Evolutionary conservation across 2,888 invertebrate species (phyloP), one percentile per base, ranked within the genome.

Genomic region (Synanthedon andrenaeformis): DNA sequence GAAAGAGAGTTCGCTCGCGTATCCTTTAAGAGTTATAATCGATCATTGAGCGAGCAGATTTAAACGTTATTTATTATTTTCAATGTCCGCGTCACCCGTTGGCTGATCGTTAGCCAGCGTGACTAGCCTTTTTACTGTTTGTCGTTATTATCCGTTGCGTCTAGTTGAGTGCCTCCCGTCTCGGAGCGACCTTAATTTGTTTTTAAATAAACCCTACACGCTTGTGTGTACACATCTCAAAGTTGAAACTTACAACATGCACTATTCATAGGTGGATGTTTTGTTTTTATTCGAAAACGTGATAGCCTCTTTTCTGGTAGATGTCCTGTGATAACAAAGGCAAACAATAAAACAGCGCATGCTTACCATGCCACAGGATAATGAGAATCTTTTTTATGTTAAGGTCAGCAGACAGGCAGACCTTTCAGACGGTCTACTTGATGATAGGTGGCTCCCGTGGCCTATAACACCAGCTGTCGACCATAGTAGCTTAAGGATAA

Each of bases 121-220:
- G 84, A 84, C 84, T 83, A 65, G 74, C 62, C 65, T 13, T 45
- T 45, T 12, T 45, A 14, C 35, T 45, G 45, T 45, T 45, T 45
- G 45, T 45, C 45, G 45, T 45, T 45, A 45, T 45, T 49, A 49
- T 49, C 19, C 17, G 12, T 23, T 52, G 49, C 13, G 17, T 19
- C 17, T 70, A 67, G 69, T 58, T 66, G 76, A 83, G 83, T 81
- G 80, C 77, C 74, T 65, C 59, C 69, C 68, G 67, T 70, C 73
- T 74, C 68, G 65, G 59, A 57, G 59, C 64, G 62, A 62, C 72
- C 74, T 76, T 83, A 83, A 84, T 82, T 75, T 82, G 82, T 82
- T 84, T 82, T 81, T 76, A 79, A 79, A 81, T 80, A 79, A 79
- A 77, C 72, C 76, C 77, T 76, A 61, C 52, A 8, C 17, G 42